Conservation (phyloP, 2,113 vertebrate species). For the Ploceus nigricollis region DNA sequence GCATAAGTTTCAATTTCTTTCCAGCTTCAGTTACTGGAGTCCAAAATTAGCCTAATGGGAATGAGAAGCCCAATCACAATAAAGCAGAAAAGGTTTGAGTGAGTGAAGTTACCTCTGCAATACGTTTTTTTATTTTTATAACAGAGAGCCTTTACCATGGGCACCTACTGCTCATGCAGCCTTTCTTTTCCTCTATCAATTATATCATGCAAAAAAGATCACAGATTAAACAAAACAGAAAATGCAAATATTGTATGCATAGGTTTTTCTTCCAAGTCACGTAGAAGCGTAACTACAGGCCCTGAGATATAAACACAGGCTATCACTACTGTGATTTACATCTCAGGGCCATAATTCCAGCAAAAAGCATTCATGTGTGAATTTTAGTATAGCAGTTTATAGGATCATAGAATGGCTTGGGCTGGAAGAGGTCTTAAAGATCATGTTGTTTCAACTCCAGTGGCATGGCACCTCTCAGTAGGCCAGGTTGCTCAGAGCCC, state of each 20-base stretch:
- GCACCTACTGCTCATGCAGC: background rate
- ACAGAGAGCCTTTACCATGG: background rate
- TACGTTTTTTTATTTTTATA: background rate
- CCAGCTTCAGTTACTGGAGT: background rate
- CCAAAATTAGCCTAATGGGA: background rate
- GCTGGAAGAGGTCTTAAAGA: background rate
- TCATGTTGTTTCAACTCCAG: background rate
- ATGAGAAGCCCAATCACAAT: background rate
- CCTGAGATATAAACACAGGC: background rate
- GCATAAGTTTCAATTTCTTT: background rate
- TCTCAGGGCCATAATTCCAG: background rate
- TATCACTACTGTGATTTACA: background rate
- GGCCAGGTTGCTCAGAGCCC: background rate
- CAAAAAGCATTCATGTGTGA: background rate
- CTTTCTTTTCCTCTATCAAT: background rate
- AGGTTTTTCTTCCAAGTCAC: background rate
- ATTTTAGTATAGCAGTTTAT: background rate
- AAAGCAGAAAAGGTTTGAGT: background rate
- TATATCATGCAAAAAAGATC: background rate
- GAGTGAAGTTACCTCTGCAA: background rate
- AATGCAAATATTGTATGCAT: background rate
- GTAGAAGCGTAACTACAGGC: background rate
- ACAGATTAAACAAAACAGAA: background rate
- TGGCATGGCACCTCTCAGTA: background rate
- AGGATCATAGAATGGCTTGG: background rate